phyloP scores from a whole-genome alignment of 2,113 vertebrate genomes.

The Elachura formosa region DNA sequence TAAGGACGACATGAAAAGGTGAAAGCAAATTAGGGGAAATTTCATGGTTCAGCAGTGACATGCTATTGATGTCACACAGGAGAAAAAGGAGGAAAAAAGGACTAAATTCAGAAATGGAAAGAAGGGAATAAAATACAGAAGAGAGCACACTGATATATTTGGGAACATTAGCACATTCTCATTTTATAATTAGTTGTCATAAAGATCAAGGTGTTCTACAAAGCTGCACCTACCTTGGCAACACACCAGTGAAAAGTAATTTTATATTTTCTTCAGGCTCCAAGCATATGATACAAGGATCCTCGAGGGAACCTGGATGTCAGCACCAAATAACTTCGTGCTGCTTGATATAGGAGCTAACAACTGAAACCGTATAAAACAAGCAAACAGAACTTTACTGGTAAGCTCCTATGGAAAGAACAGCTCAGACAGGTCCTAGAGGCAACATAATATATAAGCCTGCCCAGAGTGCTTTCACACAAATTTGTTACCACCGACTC shows the following conservation, averaged over 20 bases:
- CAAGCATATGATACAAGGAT: neutral
- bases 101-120: neutral
- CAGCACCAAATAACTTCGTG: neutral
- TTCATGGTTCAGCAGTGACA: neutral
- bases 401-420: constrained; percentile 34
- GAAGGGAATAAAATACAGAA: neutral
- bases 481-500: constrained; percentile 19
- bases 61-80: neutral
- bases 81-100: neutral
- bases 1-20: neutral
- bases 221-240: neutral
- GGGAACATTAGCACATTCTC: neutral
- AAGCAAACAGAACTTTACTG: neutral
- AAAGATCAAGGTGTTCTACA: constrained; percentile 6
- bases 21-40: neutral
- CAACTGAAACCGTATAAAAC: neutral
- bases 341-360: neutral
- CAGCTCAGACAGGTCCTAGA: constrained; percentile 41
- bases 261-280: neutral
- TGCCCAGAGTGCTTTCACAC: constrained; percentile 28
- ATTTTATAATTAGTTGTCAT: constrained; percentile 39
- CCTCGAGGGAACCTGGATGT: neutral
- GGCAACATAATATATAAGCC: constrained; percentile 8
- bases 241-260: neutral
- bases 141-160: neutral